Percentiles rank a stretch among this genome's conserved stretches.
These are phyloP conservation scores for Arizona elegans DNA, from an alignment of 2,113 vertebrate genomes.

Conservation along the genomic window DNA sequence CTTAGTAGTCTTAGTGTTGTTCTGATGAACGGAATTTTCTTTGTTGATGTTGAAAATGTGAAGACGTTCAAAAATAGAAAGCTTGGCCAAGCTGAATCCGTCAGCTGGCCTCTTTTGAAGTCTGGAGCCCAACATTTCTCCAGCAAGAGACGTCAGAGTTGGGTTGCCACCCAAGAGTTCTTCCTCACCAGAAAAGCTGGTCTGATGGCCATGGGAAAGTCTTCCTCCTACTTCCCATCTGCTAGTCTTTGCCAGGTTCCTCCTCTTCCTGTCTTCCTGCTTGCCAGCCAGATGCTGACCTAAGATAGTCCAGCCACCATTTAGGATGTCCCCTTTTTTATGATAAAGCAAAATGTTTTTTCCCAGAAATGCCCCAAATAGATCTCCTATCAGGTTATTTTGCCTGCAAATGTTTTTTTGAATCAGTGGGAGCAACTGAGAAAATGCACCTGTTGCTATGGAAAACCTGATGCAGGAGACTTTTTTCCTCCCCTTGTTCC, in stretches of 20 bases:
- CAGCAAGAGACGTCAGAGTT: background rate
- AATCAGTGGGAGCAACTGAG: background rate
- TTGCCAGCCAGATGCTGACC: slow-evolving; percentile 22
- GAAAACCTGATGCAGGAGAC: background rate
- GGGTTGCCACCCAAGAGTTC: background rate
- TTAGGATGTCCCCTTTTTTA: background rate
- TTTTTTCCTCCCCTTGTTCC: background rate
- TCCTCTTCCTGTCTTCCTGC: slow-evolving; percentile 9
- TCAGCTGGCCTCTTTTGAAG: background rate
- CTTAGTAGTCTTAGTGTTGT: background rate
- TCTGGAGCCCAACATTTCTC: background rate
- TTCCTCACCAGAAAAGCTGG: background rate
- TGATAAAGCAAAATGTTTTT: background rate
- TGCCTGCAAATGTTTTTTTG: background rate
- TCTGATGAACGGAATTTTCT: background rate
- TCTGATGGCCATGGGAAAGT: background rate
- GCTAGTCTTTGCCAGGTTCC: background rate
- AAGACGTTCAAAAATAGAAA: background rate
- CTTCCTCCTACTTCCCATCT: background rate
- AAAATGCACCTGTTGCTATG: background rate
- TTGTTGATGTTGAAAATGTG: background rate
- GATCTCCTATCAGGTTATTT: no score
- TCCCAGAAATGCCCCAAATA: no score
- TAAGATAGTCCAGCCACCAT: background rate
- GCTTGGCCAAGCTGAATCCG: background rate